These are phyloP conservation scores for Psilopogon haemacephalus DNA, from an alignment of 2,113 vertebrate genomes.

Conservation along the genomic window DNA sequence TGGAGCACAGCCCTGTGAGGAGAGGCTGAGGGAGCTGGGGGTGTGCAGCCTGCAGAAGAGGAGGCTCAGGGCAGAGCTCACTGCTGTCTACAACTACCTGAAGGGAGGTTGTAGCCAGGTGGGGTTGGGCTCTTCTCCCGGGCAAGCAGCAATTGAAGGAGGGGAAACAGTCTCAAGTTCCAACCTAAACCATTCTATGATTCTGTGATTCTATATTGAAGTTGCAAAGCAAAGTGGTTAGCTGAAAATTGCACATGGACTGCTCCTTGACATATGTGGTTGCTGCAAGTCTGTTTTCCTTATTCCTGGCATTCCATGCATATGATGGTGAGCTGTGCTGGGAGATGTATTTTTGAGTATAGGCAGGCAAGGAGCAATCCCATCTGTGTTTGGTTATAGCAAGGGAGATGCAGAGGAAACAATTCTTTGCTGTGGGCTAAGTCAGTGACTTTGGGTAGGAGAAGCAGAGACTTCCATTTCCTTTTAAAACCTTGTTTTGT, in stretches of 20 bases:
- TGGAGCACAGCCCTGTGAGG: no score
- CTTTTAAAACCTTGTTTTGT: background rate
- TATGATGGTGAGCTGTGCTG: background rate
- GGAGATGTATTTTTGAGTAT: background rate
- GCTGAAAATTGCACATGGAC: background rate
- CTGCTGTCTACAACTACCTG: no score
- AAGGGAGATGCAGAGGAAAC: background rate
- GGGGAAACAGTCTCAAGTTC: no score
- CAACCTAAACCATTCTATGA: no score
- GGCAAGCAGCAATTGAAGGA: no score
- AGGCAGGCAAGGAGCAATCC: background rate
- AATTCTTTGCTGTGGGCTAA: background rate
- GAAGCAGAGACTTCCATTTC: background rate
- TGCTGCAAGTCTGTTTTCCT: background rate
- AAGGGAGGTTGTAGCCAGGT: no score
- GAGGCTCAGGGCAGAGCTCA: no score
- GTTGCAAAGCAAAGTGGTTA: background rate
- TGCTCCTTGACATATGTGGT: background rate
- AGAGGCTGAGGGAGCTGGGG: no score
- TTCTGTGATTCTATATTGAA: no score
- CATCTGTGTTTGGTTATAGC: background rate
- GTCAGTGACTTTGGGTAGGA: background rate
- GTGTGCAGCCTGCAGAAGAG: no score
- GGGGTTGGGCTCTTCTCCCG: no score
- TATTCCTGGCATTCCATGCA: background rate